Evolutionary conservation across 2,797 vertebrate species (phyloP), one percentile per base, ranked within the genome.

Genomic region (Cephalopachus bancanus): DNA sequence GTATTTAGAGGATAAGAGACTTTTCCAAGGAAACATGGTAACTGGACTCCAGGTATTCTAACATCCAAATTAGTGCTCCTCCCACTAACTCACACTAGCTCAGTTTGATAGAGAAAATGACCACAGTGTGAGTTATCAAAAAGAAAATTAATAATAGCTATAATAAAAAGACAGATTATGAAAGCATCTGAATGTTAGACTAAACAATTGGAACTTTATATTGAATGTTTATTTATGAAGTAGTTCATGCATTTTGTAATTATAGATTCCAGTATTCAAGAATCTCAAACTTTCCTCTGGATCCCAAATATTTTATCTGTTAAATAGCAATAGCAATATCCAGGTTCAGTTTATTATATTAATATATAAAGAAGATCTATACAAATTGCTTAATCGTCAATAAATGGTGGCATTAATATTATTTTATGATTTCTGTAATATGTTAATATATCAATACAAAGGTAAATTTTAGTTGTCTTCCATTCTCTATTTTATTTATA

Each of bases 121-220:
- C n/a, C 26, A 30, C 14, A 22, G 9, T 20, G 10, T 57, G 33
- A 57, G 44, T 72, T 33, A 59, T 14, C 17, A 91, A 94, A 67
- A 83, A 86, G 33, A 30, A 72, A 65, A 81, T 53, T 80, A 88
- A 44, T 28, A 74, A 84, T 53, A 74, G 5, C 12, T 44, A 10
- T 53, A 81, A 81, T 33, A 4, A 60, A 71, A 92, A 74, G 24
- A 1, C 16, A 72, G 51, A 65, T 44, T 67, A 59, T 65, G 44
- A 95, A 96, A 57, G 7, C 24, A 59, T 64, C 89, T 91, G 30
- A 79, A 84, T 64, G 33, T 87, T n/a, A 86, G 37, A 11, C 28
- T 71, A 85, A 75, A 12, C 12, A 96, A 81, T 88, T 59, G 20
- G 10, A 94, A 75, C 9, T 75, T 94, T 81, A 16, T 30, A 37